A percentile compares a stretch with the other conserved stretches of the same genome.
phyloP scores from a whole-genome alignment of 2,113 vertebrate genomes.

The Isurus oxyrinchus region DNA sequence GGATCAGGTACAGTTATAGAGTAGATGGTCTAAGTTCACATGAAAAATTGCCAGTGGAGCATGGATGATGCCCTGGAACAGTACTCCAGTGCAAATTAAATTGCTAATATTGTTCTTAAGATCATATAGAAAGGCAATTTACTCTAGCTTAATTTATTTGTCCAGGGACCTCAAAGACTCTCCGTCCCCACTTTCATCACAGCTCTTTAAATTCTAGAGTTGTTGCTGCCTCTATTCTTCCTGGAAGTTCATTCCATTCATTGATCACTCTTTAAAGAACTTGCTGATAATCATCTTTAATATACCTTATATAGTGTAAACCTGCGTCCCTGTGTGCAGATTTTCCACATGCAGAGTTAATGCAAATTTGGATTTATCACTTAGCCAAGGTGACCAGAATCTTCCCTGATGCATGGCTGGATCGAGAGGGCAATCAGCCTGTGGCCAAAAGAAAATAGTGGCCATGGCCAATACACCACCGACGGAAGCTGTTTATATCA shows the following conservation, averaged over 20 bases:
- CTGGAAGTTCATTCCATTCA: background rate
- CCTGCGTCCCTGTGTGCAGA: background rate
- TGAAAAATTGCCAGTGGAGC: background rate
- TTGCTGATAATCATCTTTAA: background rate
- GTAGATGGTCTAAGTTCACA: background rate
- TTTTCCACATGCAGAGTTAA: background rate
- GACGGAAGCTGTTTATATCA: background rate
- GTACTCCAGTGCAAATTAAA: background rate
- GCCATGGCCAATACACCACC: background rate
- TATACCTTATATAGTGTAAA: background rate
- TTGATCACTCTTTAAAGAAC: background rate
- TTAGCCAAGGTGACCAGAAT: background rate
- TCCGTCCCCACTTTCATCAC: background rate
- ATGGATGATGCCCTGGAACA: background rate
- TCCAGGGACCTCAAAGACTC: background rate
- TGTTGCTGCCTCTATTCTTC: background rate
- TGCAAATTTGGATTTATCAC: background rate
- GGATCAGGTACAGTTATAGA: background rate
- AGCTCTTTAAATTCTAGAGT: background rate
- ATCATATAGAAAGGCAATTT: background rate
- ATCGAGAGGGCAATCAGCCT: background rate
- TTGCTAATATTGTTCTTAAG: background rate
- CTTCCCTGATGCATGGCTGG: background rate
- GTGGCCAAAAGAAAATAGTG: background rate
- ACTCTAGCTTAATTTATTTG: background rate